A percentile compares a stretch with the other conserved stretches of the same genome.
These are phyloP conservation scores for Agriotes lineatus DNA, from an alignment of 2,888 invertebrate genomes.

Conservation along the genomic window DNA sequence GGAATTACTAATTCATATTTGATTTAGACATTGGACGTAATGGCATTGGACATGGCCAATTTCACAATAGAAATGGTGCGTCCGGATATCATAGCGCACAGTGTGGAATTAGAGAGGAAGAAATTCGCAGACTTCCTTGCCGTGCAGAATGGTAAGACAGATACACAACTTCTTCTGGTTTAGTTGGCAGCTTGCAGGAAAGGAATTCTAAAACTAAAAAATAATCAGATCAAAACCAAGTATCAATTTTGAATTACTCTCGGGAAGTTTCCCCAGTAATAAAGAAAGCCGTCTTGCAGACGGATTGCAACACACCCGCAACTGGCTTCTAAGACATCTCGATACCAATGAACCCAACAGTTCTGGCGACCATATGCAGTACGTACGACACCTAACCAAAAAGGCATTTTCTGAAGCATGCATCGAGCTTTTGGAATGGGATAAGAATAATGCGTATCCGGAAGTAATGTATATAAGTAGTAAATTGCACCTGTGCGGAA, in stretches of 20 bases:
- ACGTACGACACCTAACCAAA: conserved; percentile 73
- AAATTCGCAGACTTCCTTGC: conserved; percentile 91
- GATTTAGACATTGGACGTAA: conserved; percentile 79
- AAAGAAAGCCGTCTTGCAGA: conserved; percentile 67
- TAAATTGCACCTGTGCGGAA: conserved; percentile 9
- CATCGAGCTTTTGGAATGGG: conserved; percentile 88
- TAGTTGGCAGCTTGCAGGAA: not conserved
- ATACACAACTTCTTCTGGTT: conserved; percentile 17
- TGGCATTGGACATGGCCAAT: conserved; percentile 97
- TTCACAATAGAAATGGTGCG: conserved; percentile 90
- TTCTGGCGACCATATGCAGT: conserved; percentile 67
- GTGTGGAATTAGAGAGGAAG: conserved; percentile 90
- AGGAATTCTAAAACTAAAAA: too few relatives aligned
- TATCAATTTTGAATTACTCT: too few relatives aligned
- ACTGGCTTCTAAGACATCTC: conserved; percentile 83
- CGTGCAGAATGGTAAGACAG: conserved; percentile 73
- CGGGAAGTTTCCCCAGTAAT: too few relatives aligned
- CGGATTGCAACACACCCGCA: conserved; percentile 84
- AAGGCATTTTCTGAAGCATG: conserved; percentile 85
- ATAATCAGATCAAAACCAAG: too few relatives aligned
- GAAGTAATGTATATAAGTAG: conserved; percentile 74
- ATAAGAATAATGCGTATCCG: conserved; percentile 79
- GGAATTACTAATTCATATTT: conserved; percentile 11
- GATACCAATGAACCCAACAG: conserved; percentile 68
- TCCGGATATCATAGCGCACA: conserved; percentile 90